Evolutionary conservation across 2,797 vertebrate genomes (phyloP), one percentile per base, ranked within the genome.

Genomic region (Parambassis ranga): DNA sequence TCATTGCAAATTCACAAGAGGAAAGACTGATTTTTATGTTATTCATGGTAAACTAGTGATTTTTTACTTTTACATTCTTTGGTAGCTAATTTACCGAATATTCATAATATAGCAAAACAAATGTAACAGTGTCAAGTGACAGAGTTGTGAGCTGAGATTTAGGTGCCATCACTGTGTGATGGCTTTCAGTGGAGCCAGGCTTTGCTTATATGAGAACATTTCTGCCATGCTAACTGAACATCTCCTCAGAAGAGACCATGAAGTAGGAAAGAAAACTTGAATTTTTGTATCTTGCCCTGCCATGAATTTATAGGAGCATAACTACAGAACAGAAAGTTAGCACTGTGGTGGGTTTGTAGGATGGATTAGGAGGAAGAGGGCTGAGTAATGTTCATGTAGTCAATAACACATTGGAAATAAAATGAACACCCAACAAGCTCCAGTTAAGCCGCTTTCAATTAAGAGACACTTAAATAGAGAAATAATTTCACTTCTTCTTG

Each of bases 401-500:
- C 16, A 2, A 82, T 82, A 76, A 79, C 72, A 83, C 63, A 70
- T 79, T 82, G 58, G 56, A 75, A 87, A 78, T 80, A 31, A 89
- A 83, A 77, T 27, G 10, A 51, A 84, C 75, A 56, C 57, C 51
- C 75, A 88, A 82, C 82, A 82, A 80, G 78, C 60, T 77, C 75
- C 66, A 86, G 85, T 90, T 87, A 88, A 82, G 66, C 68, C 66
- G 65, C 64, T 59, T 79, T 81, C 79, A 83, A 89, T 90, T 87
- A 90, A 82, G 57, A 77, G 76, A 74, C 75, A 71, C 79, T 87
- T 87, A 81, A 71, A 85, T 81, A 72, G 75, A 78, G 68, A 81
- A 89, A 86, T 81, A 76, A 79, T 83, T 77, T 69, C 19, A 67
- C 68, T 74, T 82, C 65, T 75, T 64, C 76, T 60, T 77, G 77